These are phyloP conservation scores for Empis livida DNA, from an alignment of 2,888 invertebrate species.

Conservation along the genomic window DNA sequence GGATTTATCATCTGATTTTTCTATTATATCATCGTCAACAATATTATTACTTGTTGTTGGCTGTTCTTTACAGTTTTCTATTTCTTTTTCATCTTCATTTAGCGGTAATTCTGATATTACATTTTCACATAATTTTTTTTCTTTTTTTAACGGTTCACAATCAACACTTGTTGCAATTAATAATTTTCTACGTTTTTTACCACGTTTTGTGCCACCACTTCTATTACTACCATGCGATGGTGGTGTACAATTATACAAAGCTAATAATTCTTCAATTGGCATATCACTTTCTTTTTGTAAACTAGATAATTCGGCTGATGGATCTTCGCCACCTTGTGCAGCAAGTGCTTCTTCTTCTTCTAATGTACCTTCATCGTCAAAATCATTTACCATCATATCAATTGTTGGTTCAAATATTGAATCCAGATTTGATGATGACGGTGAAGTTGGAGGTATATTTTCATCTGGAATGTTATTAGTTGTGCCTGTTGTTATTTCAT, in stretches of 20 bases:
- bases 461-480: too few relatives aligned
- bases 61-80: neutral
- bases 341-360: constrained; percentile 95
- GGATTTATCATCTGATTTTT: constrained; percentile 1
- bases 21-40: constrained; percentile 5
- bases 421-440: constrained; percentile 15
- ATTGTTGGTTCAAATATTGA: constrained; percentile 79
- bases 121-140: neutral
- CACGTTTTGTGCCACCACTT: constrained; percentile 7
- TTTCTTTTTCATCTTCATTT: constrained; percentile 5
- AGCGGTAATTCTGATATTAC: neutral
- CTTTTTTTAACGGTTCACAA: constrained; percentile 15
- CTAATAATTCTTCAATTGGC: constrained; percentile 85
- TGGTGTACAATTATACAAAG: constrained; percentile 64
- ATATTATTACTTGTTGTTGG: too few relatives aligned
- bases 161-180: neutral
- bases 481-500: too few relatives aligned
- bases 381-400: constrained; percentile 96
- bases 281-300: constrained; percentile 88
- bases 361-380: constrained; percentile 91
- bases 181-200: neutral
- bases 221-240: constrained; percentile 28
- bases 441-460: neutral
- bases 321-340: constrained; percentile 70
- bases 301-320: constrained; percentile 76